A percentile compares a stretch with the other conserved stretches of the same genome.
Evolutionary conservation across 2,888 invertebrate species (phyloP).

Genomic region (Marasmarcha lunaedactyla): DNA sequence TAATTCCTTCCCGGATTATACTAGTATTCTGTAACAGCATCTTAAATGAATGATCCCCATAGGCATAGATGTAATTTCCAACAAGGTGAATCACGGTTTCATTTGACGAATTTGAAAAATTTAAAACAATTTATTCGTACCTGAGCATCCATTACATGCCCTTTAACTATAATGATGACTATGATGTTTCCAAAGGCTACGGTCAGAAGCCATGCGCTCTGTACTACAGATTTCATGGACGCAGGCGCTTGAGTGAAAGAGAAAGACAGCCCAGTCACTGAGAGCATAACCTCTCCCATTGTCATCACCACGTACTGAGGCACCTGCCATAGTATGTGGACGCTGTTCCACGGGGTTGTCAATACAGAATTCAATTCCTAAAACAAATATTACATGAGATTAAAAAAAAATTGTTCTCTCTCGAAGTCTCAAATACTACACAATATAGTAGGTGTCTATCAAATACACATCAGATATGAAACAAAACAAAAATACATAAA

Average conservation of each 20-base stretch:
- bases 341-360: conserved; percentile 76
- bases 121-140: conserved; percentile 54
- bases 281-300: conserved; percentile 94
- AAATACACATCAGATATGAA: too few relatives aligned
- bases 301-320: conserved; percentile 96
- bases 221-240: conserved; percentile 94
- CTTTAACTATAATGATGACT: conserved; percentile 89
- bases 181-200: conserved; percentile 94
- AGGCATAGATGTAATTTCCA: too few relatives aligned
- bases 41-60: too few relatives aligned
- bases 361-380: conserved; percentile 40
- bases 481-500: too few relatives aligned
- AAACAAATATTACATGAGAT: conserved; percentile 13
- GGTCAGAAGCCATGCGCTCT: conserved; percentile 92
- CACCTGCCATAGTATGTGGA: conserved; percentile 87
- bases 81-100: too few relatives aligned
- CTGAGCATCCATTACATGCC: conserved; percentile 80
- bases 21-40: too few relatives aligned
- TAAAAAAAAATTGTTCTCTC: too few relatives aligned
- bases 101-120: too few relatives aligned
- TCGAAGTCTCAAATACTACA: too few relatives aligned
- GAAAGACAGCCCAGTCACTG: conserved; percentile 95
- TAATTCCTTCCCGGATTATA: too few relatives aligned
- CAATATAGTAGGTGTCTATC: too few relatives aligned
- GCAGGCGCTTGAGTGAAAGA: conserved; percentile 94